A percentile compares a stretch with the other conserved stretches of the same genome.
phyloP scores from a whole-genome alignment of 53 echinoderm and acorn worm genomes.

The Temnopleurus reevesii region DNA sequence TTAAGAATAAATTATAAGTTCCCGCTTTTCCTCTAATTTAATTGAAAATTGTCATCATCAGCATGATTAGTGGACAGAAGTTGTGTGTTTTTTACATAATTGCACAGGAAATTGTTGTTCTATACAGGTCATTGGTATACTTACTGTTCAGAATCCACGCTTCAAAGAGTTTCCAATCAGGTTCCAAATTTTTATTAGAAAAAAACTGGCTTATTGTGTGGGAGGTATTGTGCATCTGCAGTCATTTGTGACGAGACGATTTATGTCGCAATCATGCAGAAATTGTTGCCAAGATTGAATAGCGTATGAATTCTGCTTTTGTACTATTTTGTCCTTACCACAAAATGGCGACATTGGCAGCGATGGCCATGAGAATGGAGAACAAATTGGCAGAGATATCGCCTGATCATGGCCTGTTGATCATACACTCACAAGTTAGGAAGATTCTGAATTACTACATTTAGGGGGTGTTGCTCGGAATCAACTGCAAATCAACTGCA shows the following conservation, averaged over 20 bases:
- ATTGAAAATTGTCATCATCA: not conserved
- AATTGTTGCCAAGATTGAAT: constrained; percentile 43
- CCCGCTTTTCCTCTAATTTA: not conserved
- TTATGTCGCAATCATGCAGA: not conserved
- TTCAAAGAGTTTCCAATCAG: constrained; percentile 13
- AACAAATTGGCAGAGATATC: not conserved
- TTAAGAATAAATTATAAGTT: not conserved
- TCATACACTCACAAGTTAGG: not conserved
- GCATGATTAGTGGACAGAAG: constrained; percentile 14
- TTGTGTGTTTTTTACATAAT: constrained; percentile 18
- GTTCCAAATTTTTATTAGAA: constrained; percentile 33
- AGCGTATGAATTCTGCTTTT: not conserved
- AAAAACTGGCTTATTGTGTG: not conserved
- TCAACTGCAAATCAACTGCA: too few species aligned
- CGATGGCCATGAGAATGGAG: not conserved
- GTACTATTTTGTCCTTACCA: not conserved
- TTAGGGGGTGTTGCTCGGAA: too few species aligned
- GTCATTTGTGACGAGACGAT: constrained; percentile 32
- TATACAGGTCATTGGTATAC: not conserved
- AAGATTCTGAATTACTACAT: too few species aligned
- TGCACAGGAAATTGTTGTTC: constrained; percentile 24
- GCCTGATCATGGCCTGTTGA: not conserved
- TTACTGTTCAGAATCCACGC: not conserved
- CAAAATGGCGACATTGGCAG: constrained; percentile 37
- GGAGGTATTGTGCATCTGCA: constrained; percentile 1